Evolutionary conservation across 2,888 invertebrate genomes (phyloP).

Genomic region (Sussaba pulchella): DNA sequence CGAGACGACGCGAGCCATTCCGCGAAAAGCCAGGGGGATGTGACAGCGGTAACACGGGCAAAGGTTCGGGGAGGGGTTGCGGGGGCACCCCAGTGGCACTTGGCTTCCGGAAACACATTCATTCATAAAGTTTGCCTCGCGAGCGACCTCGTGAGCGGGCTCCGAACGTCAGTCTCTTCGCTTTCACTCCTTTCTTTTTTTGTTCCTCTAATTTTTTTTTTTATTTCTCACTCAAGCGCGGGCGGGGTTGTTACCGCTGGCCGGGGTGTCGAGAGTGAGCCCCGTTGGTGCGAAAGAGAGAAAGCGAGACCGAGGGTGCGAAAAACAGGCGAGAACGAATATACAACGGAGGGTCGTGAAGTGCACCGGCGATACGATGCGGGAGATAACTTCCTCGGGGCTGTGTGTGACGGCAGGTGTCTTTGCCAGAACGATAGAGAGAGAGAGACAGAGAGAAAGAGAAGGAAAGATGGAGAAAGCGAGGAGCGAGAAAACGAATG

Average conservation of each 20-base stretch:
- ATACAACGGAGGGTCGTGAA: conserved; percentile 61
- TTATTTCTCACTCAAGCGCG: conserved; percentile 34
- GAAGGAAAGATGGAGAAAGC: conserved; percentile 8
- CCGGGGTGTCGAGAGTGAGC: conserved; percentile 24
- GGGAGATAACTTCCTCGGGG: conserved; percentile 33
- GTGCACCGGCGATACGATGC: conserved; percentile 60
- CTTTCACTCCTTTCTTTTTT: conserved; percentile 30
- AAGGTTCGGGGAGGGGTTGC: neutral
- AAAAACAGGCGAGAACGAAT: conserved; percentile 61
- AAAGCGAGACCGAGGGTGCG: too few relatives aligned
- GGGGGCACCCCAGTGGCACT: conserved; percentile 65
- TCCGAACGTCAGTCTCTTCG: conserved; percentile 60
- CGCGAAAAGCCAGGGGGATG: conserved; percentile 2
- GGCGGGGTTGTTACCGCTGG: conserved; percentile 24
- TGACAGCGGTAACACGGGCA: conserved; percentile 48
- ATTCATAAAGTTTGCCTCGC: conserved; percentile 81
- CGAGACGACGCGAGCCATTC: conserved; percentile 54
- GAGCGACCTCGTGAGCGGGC: conserved; percentile 72
- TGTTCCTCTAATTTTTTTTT: too few relatives aligned
- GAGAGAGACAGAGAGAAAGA: conserved; percentile 12
- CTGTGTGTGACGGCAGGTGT: conserved; percentile 52
- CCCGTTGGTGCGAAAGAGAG: conserved; percentile 30
- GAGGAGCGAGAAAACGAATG: conserved; percentile 1
- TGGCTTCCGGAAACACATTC: conserved; percentile 77
- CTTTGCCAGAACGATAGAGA: conserved; percentile 42